Percentiles rank a stretch among this genome's conserved stretches.
Evolutionary conservation across 2,113 vertebrate species (phyloP).

Genomic region (Strigops habroptila): DNA sequence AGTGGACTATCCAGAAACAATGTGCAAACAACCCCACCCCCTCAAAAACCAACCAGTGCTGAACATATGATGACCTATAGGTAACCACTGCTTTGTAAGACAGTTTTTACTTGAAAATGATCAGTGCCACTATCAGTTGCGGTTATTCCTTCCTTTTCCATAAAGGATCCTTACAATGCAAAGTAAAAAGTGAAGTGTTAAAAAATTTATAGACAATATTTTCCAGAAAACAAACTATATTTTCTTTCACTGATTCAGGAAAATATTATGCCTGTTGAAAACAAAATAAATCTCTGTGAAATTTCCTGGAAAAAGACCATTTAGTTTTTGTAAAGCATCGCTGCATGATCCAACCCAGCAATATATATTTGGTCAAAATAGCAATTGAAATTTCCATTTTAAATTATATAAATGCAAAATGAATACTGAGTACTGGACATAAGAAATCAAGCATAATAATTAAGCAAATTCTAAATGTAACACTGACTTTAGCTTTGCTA

Average conservation of each 20-base stretch:
- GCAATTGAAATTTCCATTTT: background rate
- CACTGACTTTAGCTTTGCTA: background rate
- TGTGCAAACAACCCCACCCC: background rate
- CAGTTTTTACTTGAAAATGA: background rate
- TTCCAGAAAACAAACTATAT: conserved; percentile 1
- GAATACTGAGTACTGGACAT: background rate
- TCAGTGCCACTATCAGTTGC: background rate
- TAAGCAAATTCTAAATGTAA: background rate
- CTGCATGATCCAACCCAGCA: background rate
- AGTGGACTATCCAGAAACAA: background rate
- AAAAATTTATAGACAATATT: background rate
- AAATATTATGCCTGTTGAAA: background rate
- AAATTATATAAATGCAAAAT: background rate
- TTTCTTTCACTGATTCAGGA: background rate
- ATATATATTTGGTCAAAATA: background rate
- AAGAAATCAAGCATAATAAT: background rate
- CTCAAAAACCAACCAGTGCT: background rate
- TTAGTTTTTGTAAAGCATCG: conserved; percentile 6
- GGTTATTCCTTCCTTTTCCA: background rate
- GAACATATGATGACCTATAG: background rate
- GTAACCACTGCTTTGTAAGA: background rate
- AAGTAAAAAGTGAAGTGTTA: background rate
- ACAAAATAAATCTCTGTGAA: conserved; percentile 30
- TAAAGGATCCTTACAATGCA: background rate
- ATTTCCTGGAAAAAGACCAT: conserved; percentile 39